Percentiles rank a stretch among this genome's conserved stretches.
Conservation (phyloP, 1,140 invertebrate genomes). For the Listronotus bonariensis region DNA sequence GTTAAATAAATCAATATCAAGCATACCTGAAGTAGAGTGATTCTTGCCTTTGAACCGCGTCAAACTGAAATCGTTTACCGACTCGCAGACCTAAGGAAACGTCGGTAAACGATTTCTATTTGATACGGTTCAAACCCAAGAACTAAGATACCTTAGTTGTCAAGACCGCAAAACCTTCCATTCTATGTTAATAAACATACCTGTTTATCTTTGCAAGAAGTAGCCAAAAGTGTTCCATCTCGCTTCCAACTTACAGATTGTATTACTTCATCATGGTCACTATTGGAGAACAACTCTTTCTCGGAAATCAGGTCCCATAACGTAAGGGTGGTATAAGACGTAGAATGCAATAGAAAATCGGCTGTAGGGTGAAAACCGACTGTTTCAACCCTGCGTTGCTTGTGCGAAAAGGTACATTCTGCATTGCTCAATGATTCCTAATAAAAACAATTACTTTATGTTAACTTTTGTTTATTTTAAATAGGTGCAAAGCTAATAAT, state of each 20-base stretch:
- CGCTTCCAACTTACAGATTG: constrained; percentile 84
- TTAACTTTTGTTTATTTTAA: too few relatives aligned
- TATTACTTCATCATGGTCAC: constrained; percentile 81
- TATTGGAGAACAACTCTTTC: constrained; percentile 78
- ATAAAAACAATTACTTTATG: not conserved
- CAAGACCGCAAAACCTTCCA: too few relatives aligned
- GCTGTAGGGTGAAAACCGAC: constrained; percentile 85
- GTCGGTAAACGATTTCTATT: too few relatives aligned
- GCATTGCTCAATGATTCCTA: constrained; percentile 77
- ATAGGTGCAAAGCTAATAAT: too few relatives aligned
- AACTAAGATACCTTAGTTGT: not conserved
- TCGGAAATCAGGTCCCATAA: constrained; percentile 85
- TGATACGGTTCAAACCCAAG: not conserved
- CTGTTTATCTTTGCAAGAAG: constrained; percentile 82
- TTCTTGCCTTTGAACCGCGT: too few relatives aligned
- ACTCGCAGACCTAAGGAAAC: too few relatives aligned
- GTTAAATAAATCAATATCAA: not conserved
- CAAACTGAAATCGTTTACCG: too few relatives aligned
- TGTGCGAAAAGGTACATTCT: constrained; percentile 79
- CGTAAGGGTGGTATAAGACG: constrained; percentile 79
- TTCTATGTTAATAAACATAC: too few relatives aligned
- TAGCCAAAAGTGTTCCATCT: constrained; percentile 76
- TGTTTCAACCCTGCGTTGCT: constrained; percentile 81
- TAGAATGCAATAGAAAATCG: constrained; percentile 82
- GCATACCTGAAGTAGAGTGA: too few relatives aligned